Percentiles rank a stretch among this genome's conserved stretches.
phyloP scores from a whole-genome alignment of 2,888 invertebrate species.

The Dasysyrphus albostriatus region DNA sequence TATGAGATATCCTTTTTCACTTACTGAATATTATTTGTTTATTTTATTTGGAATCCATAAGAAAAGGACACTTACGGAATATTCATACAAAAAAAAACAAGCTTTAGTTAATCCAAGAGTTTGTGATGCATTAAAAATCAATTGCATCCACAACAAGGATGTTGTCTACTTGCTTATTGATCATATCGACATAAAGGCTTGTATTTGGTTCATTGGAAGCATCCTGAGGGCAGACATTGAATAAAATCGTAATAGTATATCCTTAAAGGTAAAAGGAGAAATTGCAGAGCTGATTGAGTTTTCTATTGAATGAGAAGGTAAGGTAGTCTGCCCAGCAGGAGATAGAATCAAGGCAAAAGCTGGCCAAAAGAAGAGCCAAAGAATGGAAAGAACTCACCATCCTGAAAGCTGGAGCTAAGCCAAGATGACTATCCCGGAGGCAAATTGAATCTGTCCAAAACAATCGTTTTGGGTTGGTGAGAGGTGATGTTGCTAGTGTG shows the following conservation, averaged over 20 bases:
- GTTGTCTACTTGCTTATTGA: not conserved
- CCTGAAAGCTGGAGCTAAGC: constrained; percentile 40
- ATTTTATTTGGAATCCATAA: not conserved
- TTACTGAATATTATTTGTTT: not conserved
- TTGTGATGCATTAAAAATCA: constrained; percentile 59
- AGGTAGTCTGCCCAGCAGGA: not conserved
- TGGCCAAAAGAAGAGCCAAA: not conserved
- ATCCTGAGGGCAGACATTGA: constrained; percentile 19
- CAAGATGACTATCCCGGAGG: constrained; percentile 48
- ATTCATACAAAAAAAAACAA: not conserved
- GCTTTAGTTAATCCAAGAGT: constrained; percentile 41
- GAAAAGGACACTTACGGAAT: not conserved
- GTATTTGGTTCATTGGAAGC: constrained; percentile 16
- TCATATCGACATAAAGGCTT: not conserved
- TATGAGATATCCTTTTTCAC: constrained; percentile 1
- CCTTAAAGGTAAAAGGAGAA: constrained; percentile 25
- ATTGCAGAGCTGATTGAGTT: constrained; percentile 59
- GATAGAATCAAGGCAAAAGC: constrained; percentile 18
- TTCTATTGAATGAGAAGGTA: constrained; percentile 56
- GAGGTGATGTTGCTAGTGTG: constrained; percentile 7
- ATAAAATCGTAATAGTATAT: constrained; percentile 38
- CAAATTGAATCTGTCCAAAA: constrained; percentile 62
- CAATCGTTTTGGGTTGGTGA: constrained; percentile 31
- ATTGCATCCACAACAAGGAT: constrained; percentile 40
- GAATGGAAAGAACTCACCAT: not conserved